A percentile compares a stretch with the other conserved stretches of the same genome.
Evolutionary conservation across 2,888 invertebrate species (phyloP).

Genomic region (Lomographa bimaculata): DNA sequence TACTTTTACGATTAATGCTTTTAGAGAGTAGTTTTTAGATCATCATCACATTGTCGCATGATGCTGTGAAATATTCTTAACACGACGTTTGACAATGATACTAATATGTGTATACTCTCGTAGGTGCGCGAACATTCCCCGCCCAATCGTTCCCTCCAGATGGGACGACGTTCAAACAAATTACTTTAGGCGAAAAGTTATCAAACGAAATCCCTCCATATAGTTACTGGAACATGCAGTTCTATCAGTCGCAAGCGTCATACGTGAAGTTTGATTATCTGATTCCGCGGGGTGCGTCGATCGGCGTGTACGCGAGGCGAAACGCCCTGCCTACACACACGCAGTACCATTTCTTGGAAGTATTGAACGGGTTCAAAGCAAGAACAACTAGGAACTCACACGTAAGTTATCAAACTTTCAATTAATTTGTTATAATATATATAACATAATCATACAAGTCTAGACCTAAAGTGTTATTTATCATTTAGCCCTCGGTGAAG

Average conservation of each 20-base stretch:
- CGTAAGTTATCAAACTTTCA: conserved; percentile 84
- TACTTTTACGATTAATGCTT: conserved; percentile 18
- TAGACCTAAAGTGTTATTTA: too few relatives aligned
- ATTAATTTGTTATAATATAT: too few relatives aligned
- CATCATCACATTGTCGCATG: conserved; percentile 72
- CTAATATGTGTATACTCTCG: conserved; percentile 42
- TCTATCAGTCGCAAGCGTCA: conserved; percentile 96
- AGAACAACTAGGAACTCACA: conserved; percentile 92
- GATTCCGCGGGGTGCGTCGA: conserved; percentile 94
- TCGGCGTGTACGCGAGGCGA: conserved; percentile 97
- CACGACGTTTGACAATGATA: conserved; percentile 18
- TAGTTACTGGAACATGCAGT: conserved; percentile 99
- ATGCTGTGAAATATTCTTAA: conserved; percentile 24
- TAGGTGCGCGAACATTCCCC: conserved; percentile 94
- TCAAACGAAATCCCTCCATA: conserved; percentile 96
- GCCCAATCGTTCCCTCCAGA: conserved; percentile 96
- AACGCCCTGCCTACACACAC: conserved; percentile 98
- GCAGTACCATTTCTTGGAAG: conserved; percentile 97
- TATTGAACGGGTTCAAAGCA: conserved; percentile 94
- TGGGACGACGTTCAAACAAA: conserved; percentile 95
- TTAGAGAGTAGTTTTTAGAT: conserved; percentile 32
- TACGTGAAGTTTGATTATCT: conserved; percentile 98
- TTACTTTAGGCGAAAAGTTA: conserved; percentile 93
- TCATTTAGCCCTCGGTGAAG: conserved; percentile 89
- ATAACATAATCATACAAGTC: too few relatives aligned